Evolutionary conservation across 2,888 invertebrate species (phyloP).

Genomic region (Caradrina kadenii): DNA sequence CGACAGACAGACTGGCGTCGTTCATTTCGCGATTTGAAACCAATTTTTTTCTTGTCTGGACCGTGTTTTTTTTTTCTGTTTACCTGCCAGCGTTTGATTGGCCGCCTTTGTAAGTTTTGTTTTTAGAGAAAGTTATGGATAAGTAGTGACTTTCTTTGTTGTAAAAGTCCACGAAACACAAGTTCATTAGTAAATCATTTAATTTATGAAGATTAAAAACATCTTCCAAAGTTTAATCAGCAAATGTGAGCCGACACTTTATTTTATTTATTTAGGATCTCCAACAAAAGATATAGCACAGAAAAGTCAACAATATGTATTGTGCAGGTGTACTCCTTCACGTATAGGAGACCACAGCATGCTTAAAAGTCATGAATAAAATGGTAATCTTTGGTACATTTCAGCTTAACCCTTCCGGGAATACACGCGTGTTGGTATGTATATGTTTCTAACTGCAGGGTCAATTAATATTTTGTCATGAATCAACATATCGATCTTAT

Average conservation of each 20-base stretch:
- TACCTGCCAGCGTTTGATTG: slow-evolving; percentile 48
- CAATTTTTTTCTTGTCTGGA: slow-evolving; percentile 58
- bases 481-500: background rate
- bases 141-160: background rate
- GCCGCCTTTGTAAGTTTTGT: slow-evolving; percentile 28
- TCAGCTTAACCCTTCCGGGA: no score
- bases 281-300: no score
- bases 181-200: slow-evolving; percentile 1
- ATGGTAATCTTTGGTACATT: no score
- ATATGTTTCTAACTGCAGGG: no score
- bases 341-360: no score
- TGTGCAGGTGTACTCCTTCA: no score
- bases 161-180: background rate
- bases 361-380: no score
- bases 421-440: no score
- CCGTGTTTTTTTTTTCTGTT: slow-evolving; percentile 52
- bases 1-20: slow-evolving; percentile 76
- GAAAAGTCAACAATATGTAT: no score
- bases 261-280: no score
- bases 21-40: slow-evolving; percentile 72
- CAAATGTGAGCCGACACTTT: background rate
- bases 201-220: background rate
- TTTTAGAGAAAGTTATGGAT: slow-evolving; percentile 43
- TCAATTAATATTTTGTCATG: no score
- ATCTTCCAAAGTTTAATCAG: background rate